phyloP scores from a whole-genome alignment of 1,140 invertebrate species.

The Trichomalopsis sarcophagae region DNA sequence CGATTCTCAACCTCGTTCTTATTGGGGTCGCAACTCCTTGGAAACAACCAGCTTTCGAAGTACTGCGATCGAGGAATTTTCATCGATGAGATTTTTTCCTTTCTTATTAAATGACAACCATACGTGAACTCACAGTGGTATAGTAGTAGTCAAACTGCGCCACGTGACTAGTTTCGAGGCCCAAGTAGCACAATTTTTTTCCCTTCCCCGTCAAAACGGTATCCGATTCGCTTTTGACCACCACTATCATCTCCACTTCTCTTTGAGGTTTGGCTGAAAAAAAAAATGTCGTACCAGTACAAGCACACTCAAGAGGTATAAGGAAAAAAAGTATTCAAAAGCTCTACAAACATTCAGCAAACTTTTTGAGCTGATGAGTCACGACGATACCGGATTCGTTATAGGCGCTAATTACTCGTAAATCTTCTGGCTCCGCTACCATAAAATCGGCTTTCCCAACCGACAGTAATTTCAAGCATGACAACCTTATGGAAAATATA shows the following conservation, averaged over 20 bases:
- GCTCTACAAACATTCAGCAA: neutral
- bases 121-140: neutral
- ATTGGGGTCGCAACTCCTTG: constrained; percentile 78
- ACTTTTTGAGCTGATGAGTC: neutral
- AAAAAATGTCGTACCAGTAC: no score
- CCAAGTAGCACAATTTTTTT: constrained; percentile 84
- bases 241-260: constrained; percentile 9
- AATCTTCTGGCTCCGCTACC: constrained; percentile 86
- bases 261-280: no score
- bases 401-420: constrained; percentile 75
- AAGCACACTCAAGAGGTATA: no score
- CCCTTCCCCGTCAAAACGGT: constrained; percentile 77
- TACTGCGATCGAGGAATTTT: constrained; percentile 73
- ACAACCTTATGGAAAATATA: neutral
- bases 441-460: constrained; percentile 86
- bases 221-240: neutral
- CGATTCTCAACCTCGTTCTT: constrained; percentile 82
- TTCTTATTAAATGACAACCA: neutral
- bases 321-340: neutral
- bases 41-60: constrained; percentile 81
- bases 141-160: neutral
- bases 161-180: constrained; percentile 72
- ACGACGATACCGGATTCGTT: constrained; percentile 60
- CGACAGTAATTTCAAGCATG: constrained; percentile 82
- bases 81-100: no score